Percentiles rank a stretch among this genome's conserved stretches.
Conservation (phyloP, 1,140 invertebrate genomes). For the Papilio xuthus region DNA sequence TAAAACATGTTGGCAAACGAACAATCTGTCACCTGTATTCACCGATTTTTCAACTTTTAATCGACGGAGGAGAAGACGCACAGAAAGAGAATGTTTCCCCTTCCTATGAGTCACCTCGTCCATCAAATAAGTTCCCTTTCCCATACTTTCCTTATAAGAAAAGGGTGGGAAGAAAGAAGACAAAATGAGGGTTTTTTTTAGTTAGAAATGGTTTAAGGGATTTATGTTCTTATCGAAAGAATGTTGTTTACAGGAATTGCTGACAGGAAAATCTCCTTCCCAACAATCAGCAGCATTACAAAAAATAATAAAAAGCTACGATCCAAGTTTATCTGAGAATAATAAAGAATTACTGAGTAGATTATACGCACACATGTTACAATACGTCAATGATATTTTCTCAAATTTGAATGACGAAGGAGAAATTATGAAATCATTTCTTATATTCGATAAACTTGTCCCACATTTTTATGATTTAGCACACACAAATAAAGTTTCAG, state of each 20-base stretch:
- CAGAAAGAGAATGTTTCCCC: too few relatives aligned
- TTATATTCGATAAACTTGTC: conserved; percentile 84
- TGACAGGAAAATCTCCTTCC: conserved; percentile 83
- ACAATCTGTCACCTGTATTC: too few relatives aligned
- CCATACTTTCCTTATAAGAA: too few relatives aligned
- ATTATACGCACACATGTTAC: conserved; percentile 88
- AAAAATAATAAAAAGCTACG: conserved; percentile 92
- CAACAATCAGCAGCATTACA: conserved; percentile 88
- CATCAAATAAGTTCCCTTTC: too few relatives aligned
- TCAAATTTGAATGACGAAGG: conserved; percentile 76
- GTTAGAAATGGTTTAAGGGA: not conserved
- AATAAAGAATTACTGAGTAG: conserved; percentile 90
- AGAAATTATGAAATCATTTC: conserved; percentile 82
- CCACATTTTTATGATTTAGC: conserved; percentile 88
- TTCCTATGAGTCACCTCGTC: too few relatives aligned
- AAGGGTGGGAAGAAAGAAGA: too few relatives aligned
- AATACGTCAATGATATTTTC: conserved; percentile 87
- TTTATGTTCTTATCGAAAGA: not conserved
- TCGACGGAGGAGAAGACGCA: too few relatives aligned
- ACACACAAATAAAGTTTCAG: conserved; percentile 85
- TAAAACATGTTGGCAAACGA: too few relatives aligned
- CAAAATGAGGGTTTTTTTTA: too few relatives aligned
- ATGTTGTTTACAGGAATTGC: conserved; percentile 78
- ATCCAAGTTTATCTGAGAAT: conserved; percentile 87
- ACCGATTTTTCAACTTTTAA: too few relatives aligned